phyloP scores from a whole-genome alignment of 2,888 invertebrate species.

The Drosophila robusta region DNA sequence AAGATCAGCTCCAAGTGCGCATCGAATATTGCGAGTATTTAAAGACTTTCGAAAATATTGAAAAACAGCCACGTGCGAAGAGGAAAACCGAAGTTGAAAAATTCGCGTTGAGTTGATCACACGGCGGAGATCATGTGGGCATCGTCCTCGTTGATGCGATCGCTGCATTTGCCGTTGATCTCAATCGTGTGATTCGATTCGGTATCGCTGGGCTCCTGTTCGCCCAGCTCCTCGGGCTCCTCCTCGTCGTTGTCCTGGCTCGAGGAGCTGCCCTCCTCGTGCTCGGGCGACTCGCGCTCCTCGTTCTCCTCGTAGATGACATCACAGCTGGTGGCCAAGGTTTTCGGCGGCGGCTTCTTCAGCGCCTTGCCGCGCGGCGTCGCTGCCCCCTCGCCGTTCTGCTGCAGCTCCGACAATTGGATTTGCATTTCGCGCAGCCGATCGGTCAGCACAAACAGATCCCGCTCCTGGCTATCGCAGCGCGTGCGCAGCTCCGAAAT shows the following conservation, averaged over 20 bases:
- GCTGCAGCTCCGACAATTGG: conserved; percentile 83
- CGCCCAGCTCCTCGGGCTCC: conserved; percentile 42
- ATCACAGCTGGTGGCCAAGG: conserved; percentile 84
- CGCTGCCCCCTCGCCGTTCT: conserved; percentile 48
- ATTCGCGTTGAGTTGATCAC: conserved; percentile 36
- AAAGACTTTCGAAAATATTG: neutral
- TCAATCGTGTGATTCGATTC: conserved; percentile 71
- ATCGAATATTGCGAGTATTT: neutral
- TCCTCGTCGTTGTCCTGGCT: conserved; percentile 38
- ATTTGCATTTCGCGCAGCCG: conserved; percentile 87
- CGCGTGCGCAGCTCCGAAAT: conserved; percentile 86
- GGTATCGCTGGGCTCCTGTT: conserved; percentile 64
- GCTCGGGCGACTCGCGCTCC: conserved; percentile 80
- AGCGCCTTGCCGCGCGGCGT: conserved; percentile 53
- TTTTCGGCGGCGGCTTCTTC: conserved; percentile 83
- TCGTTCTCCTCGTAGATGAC: conserved; percentile 85
- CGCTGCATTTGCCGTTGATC: conserved; percentile 61
- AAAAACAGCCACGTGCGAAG: neutral
- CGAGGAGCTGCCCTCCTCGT: conserved; percentile 34
- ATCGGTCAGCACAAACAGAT: conserved; percentile 87
- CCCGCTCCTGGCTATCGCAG: conserved; percentile 87
- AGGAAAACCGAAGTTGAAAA: neutral
- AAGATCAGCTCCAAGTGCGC: conserved; percentile 8
- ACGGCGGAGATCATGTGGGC: conserved; percentile 80
- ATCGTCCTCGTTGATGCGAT: conserved; percentile 75